Percentiles rank a stretch among this genome's conserved stretches.
phyloP scores from a whole-genome alignment of 1,140 invertebrate species.

The Yoshiicerus persimilis region DNA sequence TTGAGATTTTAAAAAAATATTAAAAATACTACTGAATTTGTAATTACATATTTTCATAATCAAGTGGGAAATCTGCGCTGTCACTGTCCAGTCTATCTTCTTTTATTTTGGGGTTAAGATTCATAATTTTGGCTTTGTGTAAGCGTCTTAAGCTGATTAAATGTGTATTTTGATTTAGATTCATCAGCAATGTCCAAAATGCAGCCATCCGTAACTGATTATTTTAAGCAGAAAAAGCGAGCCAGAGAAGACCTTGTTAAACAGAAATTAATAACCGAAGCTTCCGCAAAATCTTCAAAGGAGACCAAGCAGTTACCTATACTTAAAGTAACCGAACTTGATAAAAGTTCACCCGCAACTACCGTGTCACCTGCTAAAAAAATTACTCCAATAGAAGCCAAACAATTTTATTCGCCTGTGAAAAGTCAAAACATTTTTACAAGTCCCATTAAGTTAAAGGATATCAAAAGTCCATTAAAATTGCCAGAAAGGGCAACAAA shows the following conservation, averaged over 20 bases:
- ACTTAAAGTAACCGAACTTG: not conserved
- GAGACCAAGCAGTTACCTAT: not conserved
- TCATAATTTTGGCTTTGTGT: not conserved
- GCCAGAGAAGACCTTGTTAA: not conserved
- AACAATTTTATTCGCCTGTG: constrained; percentile 11
- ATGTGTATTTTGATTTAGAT: not conserved
- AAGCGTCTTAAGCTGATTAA: not conserved
- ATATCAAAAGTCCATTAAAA: constrained; percentile 13
- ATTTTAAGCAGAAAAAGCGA: constrained; percentile 35
- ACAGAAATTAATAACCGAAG: not conserved
- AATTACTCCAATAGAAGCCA: not conserved
- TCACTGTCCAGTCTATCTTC: no score
- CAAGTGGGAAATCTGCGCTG: no score
- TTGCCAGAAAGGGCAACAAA: not conserved
- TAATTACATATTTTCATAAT: no score
- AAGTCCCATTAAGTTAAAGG: constrained; percentile 20
- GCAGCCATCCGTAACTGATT: constrained; percentile 32
- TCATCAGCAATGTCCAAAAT: not conserved
- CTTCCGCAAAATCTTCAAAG: not conserved
- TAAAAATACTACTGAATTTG: no score
- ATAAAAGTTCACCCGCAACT: not conserved
- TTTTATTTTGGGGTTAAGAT: not conserved
- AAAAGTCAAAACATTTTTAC: constrained; percentile 24
- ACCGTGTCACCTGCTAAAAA: not conserved
- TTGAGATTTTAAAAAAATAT: no score